These are phyloP conservation scores for Lacerta bilineata DNA, from an alignment of 2,797 vertebrate species.

Conservation along the genomic window DNA sequence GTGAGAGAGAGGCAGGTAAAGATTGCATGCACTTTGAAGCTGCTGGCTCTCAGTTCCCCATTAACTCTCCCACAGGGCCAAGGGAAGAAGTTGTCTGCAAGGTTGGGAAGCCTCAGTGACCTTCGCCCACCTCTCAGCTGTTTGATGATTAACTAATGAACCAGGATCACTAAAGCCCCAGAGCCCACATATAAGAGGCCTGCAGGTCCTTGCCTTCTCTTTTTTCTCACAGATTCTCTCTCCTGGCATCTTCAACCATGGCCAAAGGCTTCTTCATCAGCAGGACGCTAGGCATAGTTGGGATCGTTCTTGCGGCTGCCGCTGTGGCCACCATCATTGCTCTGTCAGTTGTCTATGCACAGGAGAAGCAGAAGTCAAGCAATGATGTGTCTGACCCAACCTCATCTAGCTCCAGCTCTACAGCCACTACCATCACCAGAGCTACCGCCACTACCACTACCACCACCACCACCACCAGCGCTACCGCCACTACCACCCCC, in stretches of 20 bases:
- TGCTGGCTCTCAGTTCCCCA: not conserved
- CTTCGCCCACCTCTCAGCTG: conserved; percentile 43
- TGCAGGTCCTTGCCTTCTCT: not conserved
- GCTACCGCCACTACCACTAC: accelerated
- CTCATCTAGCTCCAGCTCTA: not conserved
- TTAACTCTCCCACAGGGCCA: not conserved
- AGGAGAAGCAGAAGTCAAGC: conserved; percentile 83
- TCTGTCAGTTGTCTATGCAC: conserved; percentile 87
- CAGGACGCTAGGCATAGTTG: conserved; percentile 81
- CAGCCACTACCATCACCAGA: accelerated
- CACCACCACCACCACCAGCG: too few species aligned
- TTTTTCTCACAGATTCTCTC: accelerated
- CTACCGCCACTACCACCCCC: accelerated
- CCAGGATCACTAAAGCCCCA: conserved; percentile 45
- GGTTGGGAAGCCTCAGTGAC: conserved; percentile 17
- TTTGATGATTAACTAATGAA: conserved; percentile 81
- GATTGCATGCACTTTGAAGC: not conserved
- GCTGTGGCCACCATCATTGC: conserved; percentile 87
- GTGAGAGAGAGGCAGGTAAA: accelerated
- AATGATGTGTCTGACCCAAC: not conserved
- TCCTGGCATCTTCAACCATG: conserved; percentile 78
- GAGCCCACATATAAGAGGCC: conserved; percentile 66
- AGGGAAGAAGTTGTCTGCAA: not conserved
- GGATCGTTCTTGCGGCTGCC: conserved; percentile 76
- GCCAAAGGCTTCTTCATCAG: conserved; percentile 90